phyloP scores from a whole-genome alignment of 2,888 invertebrate genomes.

The Cataglyphis altisquamis region DNA sequence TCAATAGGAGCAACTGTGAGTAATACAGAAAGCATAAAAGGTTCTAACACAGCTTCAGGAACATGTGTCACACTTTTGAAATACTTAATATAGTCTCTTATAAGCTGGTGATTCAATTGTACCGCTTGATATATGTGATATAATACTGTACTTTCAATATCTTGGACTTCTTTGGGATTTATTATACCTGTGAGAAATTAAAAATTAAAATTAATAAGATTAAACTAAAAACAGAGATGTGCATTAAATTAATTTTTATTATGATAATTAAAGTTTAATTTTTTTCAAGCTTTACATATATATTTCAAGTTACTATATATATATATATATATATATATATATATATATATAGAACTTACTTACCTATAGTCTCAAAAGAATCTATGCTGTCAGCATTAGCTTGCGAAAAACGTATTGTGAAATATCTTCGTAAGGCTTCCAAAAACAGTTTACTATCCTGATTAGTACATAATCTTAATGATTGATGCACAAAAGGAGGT shows the following conservation, averaged over 20 bases:
- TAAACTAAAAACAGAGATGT: neutral
- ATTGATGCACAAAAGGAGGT: conserved; percentile 90
- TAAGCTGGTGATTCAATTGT: conserved; percentile 84
- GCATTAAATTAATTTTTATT: neutral
- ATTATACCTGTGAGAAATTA: conserved; percentile 61
- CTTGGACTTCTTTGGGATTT: conserved; percentile 86
- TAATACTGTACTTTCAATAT: conserved; percentile 89
- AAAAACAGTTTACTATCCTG: conserved; percentile 86
- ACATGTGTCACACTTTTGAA: conserved; percentile 87
- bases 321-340: conserved; percentile 14
- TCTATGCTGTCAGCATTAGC: conserved; percentile 67
- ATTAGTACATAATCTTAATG: conserved; percentile 88
- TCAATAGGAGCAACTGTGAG: conserved; percentile 87
- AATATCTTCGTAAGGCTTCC: conserved; percentile 87
- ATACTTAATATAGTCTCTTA: conserved; percentile 86
- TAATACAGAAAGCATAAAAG: conserved; percentile 89
- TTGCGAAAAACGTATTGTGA: conserved; percentile 84
- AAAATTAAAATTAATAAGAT: neutral
- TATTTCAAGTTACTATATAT: neutral
- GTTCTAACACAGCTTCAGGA: conserved; percentile 89
- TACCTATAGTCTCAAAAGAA: conserved; percentile 78
- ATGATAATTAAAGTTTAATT: neutral
- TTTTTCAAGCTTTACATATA: neutral
- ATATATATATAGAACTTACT: neutral
- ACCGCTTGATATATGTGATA: conserved; percentile 88